Evolutionary conservation across 2,888 invertebrate genomes (phyloP).

Genomic region (Polydrusus tereticollis): DNA sequence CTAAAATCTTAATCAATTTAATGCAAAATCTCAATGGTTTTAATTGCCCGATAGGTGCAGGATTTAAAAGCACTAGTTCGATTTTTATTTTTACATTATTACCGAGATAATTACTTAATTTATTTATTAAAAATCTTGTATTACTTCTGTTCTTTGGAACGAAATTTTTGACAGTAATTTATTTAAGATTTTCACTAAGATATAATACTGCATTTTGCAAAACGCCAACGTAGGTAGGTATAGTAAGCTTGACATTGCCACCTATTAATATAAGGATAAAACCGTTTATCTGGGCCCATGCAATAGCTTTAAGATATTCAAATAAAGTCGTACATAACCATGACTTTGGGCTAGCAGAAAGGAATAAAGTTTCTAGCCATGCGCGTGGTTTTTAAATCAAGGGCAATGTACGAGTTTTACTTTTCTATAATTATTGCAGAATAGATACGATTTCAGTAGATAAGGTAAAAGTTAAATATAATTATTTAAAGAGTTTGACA

Average conservation of each 20-base stretch:
- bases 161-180: constrained; percentile 33
- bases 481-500: neutral
- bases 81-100: constrained; percentile 26
- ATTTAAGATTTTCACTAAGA: neutral
- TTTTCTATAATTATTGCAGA: constrained; percentile 9
- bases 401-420: constrained; percentile 49
- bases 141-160: neutral
- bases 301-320: neutral
- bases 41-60: no score
- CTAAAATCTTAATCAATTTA: no score
- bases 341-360: neutral
- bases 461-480: neutral
- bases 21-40: no score
- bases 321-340: no score
- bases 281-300: no score
- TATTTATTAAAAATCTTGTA: constrained; percentile 5
- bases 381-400: constrained; percentile 57
- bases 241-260: no score
- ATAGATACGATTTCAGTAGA: constrained; percentile 9
- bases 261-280: no score
- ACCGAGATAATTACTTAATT: no score
- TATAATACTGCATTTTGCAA: neutral
- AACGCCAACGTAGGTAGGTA: neutral
- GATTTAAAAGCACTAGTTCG: neutral
- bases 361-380: constrained; percentile 12